These are phyloP conservation scores for Ceratothoa steindachneri DNA, from an alignment of 2,888 invertebrate genomes.

Conservation along the genomic window DNA sequence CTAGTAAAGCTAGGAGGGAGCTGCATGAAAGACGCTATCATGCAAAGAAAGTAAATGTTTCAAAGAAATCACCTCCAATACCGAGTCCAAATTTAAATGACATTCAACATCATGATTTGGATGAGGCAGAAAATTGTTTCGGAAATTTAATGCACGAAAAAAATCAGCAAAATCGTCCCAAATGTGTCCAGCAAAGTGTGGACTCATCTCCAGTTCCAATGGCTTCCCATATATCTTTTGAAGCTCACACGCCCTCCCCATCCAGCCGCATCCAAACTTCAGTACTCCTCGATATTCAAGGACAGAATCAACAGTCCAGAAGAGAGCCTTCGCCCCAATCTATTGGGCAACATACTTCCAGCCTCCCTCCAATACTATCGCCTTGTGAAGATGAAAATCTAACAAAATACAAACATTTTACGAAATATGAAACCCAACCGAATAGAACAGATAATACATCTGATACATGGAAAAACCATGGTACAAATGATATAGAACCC, in stretches of 20 bases:
- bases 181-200: not conserved
- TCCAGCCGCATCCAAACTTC: not conserved
- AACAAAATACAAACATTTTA: not conserved
- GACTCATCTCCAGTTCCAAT: not conserved
- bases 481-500: not conserved
- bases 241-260: not conserved
- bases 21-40: slow-evolving; percentile 41
- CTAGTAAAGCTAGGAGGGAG: slow-evolving; percentile 39
- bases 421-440: not conserved
- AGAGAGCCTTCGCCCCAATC: not conserved
- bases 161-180: not conserved
- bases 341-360: not conserved
- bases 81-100: not conserved
- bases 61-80: not conserved
- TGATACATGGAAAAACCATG: not conserved
- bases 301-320: not conserved
- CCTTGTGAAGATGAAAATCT: not conserved
- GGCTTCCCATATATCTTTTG: no score
- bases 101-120: not conserved
- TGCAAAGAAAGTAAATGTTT: not conserved
- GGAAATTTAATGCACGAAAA: slow-evolving; percentile 30
- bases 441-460: not conserved
- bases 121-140: slow-evolving; percentile 20
- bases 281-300: not conserved
- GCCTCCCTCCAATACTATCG: not conserved